Evolutionary conservation across 2,797 vertebrate species (phyloP).

Genomic region (Gadopsis marmoratus): DNA sequence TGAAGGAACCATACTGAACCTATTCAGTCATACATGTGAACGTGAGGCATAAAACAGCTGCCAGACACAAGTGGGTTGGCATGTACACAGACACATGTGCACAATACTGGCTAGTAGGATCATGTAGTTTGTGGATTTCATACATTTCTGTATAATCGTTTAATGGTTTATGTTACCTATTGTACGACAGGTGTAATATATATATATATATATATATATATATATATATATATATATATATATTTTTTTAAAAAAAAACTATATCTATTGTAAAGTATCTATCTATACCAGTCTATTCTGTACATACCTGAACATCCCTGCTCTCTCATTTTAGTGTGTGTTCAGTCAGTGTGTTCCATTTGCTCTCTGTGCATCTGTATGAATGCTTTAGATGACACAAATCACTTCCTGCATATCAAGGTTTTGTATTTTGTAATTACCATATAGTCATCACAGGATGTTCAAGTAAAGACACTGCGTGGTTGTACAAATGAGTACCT

Average conservation of each 20-base stretch:
- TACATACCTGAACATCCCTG: background rate
- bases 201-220: background rate
- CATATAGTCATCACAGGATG: constrained; percentile 24
- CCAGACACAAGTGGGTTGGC: background rate
- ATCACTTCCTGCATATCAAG: constrained; percentile 5
- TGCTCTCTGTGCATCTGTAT: constrained; percentile 4
- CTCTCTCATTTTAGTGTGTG: background rate
- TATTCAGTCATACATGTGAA: background rate
- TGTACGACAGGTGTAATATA: background rate
- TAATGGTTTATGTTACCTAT: background rate
- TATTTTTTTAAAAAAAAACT: too few relatives aligned
- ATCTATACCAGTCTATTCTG: background rate
- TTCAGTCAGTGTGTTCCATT: background rate
- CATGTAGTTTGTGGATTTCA: background rate
- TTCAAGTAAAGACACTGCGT: constrained; percentile 39
- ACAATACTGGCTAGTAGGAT: background rate
- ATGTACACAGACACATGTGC: background rate
- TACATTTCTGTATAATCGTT: background rate
- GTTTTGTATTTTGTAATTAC: constrained; percentile 27
- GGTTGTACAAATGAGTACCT: constrained; percentile 23
- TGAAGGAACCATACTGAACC: background rate
- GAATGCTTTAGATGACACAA: background rate
- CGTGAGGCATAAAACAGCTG: background rate
- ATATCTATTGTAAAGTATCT: background rate
- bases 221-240: background rate